Evolutionary conservation across 2,113 vertebrate genomes (phyloP), one percentile per base, ranked within the genome.

Genomic region (Strix aluco): DNA sequence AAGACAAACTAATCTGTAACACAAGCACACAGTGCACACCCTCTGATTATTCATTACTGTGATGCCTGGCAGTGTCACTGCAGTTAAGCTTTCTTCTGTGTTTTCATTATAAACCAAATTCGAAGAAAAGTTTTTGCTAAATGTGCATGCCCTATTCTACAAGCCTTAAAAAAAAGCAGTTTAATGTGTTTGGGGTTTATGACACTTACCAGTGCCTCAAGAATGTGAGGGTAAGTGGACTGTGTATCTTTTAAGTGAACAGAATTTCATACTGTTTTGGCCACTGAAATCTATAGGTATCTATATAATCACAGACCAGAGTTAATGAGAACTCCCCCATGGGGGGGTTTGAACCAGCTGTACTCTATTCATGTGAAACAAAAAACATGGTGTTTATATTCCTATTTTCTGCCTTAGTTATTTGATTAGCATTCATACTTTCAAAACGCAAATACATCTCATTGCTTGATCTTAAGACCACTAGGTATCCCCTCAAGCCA

Each of bases 1-100:
- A 94, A 94, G 93, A 95, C 84, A 84, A 92, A 92, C 89, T 91
- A 72, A 89, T 91, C 84, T 94, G 84, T 83, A 94, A 87, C 74
- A 90, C 74, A 87, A 72, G 86, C 81, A 89, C 69, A 90, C 34
- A 82, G 38, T 27, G 69, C 36, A 27, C 5, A 9, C n/a, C 27
- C 47, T 36, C 54, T 19, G 11, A 85, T 93, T 93, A 94, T 66
- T 86, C 77, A 44, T 66, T 84, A 73, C 30, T 46, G 40, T 23
- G 63, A 92, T 66, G 83, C 63, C 82, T 73, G 27, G 55, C 69
- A 78, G 42, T 42, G 36, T 55, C 42, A 36, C 75, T 59, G 46
- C 38, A 38, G 54, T 72, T 81, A 63, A 86, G 44, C 26, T 51
- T 81, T 65, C 21, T 63, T 94, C 81, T 91, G 29, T 34, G 77